Conservation (phyloP, 2,113 vertebrate species). For the Cavia aperea region DNA sequence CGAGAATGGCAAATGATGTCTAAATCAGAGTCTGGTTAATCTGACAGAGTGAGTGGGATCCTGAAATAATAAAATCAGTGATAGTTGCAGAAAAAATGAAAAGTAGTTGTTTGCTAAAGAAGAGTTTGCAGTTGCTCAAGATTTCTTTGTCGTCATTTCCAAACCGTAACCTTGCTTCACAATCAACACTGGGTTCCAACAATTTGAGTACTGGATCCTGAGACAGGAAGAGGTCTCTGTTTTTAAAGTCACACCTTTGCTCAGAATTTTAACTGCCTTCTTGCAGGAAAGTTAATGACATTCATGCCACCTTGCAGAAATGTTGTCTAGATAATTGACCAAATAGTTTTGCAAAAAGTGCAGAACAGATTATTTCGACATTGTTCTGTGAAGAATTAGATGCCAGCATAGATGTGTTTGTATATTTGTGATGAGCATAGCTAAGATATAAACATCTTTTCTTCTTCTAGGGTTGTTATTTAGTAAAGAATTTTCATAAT, state of each 20-base stretch:
- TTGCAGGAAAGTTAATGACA: background rate
- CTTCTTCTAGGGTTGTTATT: constrained; percentile 71
- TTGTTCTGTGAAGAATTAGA: constrained; percentile 23
- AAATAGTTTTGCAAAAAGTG: background rate
- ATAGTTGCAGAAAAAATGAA: background rate
- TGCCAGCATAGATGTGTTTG: background rate
- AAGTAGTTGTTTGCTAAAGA: background rate
- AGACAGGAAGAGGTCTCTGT: background rate
- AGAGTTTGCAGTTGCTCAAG: background rate
- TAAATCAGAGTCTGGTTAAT: background rate
- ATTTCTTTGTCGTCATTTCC: background rate
- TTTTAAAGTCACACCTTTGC: background rate
- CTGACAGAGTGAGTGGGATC: background rate
- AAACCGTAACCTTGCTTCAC: background rate
- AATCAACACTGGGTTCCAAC: background rate
- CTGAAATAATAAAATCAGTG: background rate
- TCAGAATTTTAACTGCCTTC: background rate
- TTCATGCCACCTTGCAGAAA: background rate
- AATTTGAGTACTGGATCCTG: background rate
- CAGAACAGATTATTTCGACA: background rate
- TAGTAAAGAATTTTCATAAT: constrained; percentile 57
- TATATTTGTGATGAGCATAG: background rate
- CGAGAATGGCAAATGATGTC: no score
- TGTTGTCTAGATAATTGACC: background rate
- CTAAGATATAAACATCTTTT: constrained; percentile 40